phyloP scores from a whole-genome alignment of 2,113 vertebrate species.

The Trematocara nigrifrons region DNA sequence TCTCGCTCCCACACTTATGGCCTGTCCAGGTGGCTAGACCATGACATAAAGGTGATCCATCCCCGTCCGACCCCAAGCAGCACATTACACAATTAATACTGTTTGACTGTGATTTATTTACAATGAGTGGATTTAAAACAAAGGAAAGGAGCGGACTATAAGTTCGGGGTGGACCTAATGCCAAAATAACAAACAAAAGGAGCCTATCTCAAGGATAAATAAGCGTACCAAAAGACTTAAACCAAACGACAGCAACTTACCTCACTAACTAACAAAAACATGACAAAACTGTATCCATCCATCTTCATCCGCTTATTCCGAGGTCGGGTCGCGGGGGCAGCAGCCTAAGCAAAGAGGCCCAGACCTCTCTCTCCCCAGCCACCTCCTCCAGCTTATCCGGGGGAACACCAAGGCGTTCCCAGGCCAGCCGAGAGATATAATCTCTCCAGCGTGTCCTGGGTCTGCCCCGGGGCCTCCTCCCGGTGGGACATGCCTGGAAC shows the following conservation, averaged over 20 bases:
- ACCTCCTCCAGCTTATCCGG: no score
- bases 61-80: neutral
- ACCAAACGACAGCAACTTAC: rapidly evolving
- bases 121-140: neutral
- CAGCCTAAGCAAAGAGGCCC: no score
- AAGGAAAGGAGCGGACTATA: neutral
- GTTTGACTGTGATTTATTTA: neutral
- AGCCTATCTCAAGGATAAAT: neutral
- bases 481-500: no score
- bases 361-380: no score
- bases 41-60: neutral
- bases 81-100: neutral
- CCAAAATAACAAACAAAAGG: neutral
- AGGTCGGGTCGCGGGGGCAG: no score
- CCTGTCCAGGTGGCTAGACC: neutral
- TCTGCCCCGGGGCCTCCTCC: no score
- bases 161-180: neutral
- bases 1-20: neutral
- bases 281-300: neutral
- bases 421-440: no score
- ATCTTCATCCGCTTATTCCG: no score
- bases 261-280: neutral
- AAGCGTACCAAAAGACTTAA: neutral
- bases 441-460: no score
- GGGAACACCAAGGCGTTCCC: no score